These are phyloP conservation scores for Perodicticus potto DNA, from an alignment of 2,797 vertebrate species.

Conservation along the genomic window DNA sequence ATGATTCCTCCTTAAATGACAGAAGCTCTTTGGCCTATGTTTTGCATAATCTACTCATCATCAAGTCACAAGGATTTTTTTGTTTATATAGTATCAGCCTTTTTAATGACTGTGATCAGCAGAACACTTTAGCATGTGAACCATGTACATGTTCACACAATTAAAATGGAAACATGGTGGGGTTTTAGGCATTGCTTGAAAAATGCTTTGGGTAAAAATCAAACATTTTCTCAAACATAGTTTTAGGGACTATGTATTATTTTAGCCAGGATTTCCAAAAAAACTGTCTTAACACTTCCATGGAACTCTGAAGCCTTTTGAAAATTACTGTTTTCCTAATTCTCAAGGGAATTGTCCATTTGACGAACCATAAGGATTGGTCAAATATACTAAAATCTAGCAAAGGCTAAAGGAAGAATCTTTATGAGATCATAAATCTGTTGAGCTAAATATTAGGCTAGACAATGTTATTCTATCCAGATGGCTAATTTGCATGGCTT, in stretches of 20 bases:
- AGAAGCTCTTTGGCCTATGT: neutral
- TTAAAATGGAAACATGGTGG: neutral
- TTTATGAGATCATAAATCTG: slow-evolving; percentile 40
- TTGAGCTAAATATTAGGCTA: slow-evolving; percentile 58
- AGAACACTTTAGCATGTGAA: neutral
- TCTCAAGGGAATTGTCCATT: neutral
- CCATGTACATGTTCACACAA: neutral
- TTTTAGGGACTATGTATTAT: neutral
- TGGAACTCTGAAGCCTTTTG: neutral
- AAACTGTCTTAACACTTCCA: neutral
- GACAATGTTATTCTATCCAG: slow-evolving; percentile 19
- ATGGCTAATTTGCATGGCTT: slow-evolving; percentile 69
- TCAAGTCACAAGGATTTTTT: neutral
- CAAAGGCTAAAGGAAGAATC: slow-evolving; percentile 24
- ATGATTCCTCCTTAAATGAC: neutral
- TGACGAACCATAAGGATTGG: slow-evolving; percentile 43
- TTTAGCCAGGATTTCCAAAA: slow-evolving; percentile 55
- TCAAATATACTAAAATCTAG: slow-evolving; percentile 20
- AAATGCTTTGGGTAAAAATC: neutral
- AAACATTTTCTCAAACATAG: slow-evolving; percentile 34
- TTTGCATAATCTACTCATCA: neutral
- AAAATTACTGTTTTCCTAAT: neutral
- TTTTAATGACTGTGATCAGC: neutral
- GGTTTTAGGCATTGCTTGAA: neutral
- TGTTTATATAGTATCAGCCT: neutral